Percentiles rank a stretch among this genome's conserved stretches.
phyloP scores from a whole-genome alignment of 2,797 vertebrate genomes.

The Aulostomus chinensis region DNA sequence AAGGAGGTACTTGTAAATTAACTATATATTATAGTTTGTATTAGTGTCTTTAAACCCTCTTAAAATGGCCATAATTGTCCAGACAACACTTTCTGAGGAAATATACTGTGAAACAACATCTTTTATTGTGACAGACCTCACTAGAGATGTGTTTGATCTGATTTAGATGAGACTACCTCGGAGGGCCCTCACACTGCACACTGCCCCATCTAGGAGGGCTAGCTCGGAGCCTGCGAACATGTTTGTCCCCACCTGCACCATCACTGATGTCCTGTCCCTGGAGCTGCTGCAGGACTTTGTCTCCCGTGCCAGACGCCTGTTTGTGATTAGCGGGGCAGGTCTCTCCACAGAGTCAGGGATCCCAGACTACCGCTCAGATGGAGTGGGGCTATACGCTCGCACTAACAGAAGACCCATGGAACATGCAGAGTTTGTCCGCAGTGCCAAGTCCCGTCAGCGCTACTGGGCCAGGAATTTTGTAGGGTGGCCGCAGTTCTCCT shows the following conservation, averaged over 20 bases:
- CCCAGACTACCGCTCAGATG: conserved; percentile 95
- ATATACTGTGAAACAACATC: too few species aligned
- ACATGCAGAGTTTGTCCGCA: conserved; percentile 87
- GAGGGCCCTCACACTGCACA: conserved; percentile 27
- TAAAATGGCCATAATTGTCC: too few species aligned
- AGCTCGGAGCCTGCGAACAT: conserved; percentile 42
- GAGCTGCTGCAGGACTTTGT: conserved; percentile 88
- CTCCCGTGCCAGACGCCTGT: conserved; percentile 79
- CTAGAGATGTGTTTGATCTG: background rate
- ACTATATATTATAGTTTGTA: too few species aligned
- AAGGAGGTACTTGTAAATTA: too few species aligned
- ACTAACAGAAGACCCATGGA: conserved; percentile 90
- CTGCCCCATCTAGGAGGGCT: conserved; percentile 23
- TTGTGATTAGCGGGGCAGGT: conserved; percentile 92
- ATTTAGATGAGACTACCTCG: conserved; percentile 70
- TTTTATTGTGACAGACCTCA: too few species aligned
- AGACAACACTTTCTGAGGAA: too few species aligned
- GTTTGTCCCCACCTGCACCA: conserved; percentile 86
- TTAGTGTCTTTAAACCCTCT: too few species aligned
- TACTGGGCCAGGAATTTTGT: conserved; percentile 98
- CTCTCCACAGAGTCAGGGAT: conserved; percentile 97
- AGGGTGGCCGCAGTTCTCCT: conserved; percentile 95
- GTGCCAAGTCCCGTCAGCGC: conserved; percentile 84
- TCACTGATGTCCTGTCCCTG: conserved; percentile 73
- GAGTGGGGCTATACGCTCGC: conserved; percentile 90